Evolutionary conservation across 2,888 invertebrate genomes (phyloP).

Genomic region (Orgyia antiqua): DNA sequence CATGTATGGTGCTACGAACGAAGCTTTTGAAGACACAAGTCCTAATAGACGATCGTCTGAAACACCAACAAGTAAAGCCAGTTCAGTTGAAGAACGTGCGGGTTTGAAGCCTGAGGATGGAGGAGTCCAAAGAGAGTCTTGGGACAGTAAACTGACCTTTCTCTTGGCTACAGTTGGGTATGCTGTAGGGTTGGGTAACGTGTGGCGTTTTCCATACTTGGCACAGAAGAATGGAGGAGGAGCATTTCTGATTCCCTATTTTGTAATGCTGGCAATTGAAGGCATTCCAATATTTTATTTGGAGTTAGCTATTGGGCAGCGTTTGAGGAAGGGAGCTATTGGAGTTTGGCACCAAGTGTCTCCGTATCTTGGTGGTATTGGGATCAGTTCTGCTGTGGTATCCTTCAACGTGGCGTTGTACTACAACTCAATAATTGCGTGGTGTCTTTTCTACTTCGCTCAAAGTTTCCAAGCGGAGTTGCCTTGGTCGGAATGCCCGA

Average conservation of each 20-base stretch:
- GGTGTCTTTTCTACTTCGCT: conserved; percentile 97
- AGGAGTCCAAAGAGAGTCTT: conserved; percentile 90
- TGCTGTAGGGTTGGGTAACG: conserved; percentile 96
- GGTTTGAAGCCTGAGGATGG: conserved; percentile 83
- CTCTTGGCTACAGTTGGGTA: conserved; percentile 95
- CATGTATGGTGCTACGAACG: conserved; percentile 92
- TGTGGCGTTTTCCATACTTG: conserved; percentile 96
- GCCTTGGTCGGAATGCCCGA: conserved; percentile 96
- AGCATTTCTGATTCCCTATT: conserved; percentile 97
- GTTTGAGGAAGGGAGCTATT: conserved; percentile 94
- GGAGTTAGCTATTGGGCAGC: conserved; percentile 96
- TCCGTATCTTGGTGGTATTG: conserved; percentile 92
- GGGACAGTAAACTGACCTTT: conserved; percentile 96
- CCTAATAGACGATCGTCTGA: conserved; percentile 60
- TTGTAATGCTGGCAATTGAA: conserved; percentile 95
- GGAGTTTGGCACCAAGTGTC: conserved; percentile 97
- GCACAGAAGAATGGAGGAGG: conserved; percentile 97
- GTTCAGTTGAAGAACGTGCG: conserved; percentile 81
- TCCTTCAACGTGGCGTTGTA: conserved; percentile 97
- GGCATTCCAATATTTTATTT: conserved; percentile 98
- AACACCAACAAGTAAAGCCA: conserved; percentile 79
- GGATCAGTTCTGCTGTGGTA: conserved; percentile 96
- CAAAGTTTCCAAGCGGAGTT: conserved; percentile 95
- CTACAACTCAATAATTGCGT: conserved; percentile 98
- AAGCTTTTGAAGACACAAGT: conserved; percentile 82